Evolutionary conservation across 2,797 vertebrate species (phyloP), one percentile per base, ranked within the genome.

Genomic region (Spondyliosoma cantharus): DNA sequence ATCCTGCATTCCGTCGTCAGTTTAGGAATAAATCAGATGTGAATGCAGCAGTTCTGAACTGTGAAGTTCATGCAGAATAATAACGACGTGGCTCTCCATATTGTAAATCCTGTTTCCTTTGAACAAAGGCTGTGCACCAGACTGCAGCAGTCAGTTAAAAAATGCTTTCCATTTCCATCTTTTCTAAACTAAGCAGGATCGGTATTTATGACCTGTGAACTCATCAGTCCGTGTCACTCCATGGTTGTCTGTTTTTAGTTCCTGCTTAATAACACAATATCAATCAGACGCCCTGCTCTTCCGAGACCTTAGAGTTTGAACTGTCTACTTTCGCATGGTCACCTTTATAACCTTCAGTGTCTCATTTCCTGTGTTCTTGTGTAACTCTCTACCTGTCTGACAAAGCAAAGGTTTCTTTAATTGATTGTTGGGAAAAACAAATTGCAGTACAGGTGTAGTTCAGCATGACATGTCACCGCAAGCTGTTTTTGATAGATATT

Each of bases 11-110:
- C 65, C 42, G 60, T 50, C 22, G 27, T 74, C 13, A 42, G 5
- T 81, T 66, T 68, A 13, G 58, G 60, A 84, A 68, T 75, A 86
- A 86, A 86, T 86, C 29, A 54, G 59, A 71, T 87, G 74, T 82
- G 9, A 81, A 66, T 71, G 24, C 27, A 57, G 59, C 63, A 81
- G 43, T 48, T 89, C 45, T 80, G 52, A 85, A 83, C 67, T 61
- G 72, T 49, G 57, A 65, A 61, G 67, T 83, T 88, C 57, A 83
- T 83, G 76, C 13, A 79, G 32, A 78, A 77, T 80, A 76, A 65
- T 63, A 79, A 69, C 58, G 58, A 85, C 68, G 73, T 83, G 83
- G 60, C 81, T 85, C 67, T 70, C 49, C n/a, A 19, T 54, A 74
- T 77, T 71, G 24, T 74, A 49, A 77, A 81, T 76, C 58, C 22